Conservation (phyloP, 2,797 vertebrate species). For the Anisognathus igniventris region DNA sequence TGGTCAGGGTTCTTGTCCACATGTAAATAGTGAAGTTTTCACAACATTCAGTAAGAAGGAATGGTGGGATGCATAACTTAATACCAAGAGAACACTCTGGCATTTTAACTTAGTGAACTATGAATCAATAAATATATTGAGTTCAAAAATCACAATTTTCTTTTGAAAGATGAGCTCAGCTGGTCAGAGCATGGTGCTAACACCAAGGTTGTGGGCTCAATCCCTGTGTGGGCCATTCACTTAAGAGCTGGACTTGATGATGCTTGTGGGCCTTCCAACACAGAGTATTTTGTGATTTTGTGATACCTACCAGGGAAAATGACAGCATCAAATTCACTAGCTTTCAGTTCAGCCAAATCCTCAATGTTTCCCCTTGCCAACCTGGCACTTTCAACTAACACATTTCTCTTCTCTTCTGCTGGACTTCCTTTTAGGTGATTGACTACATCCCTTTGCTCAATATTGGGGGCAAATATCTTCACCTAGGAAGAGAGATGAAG, state of each 20-base stretch:
- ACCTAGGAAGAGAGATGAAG: constrained; percentile 70
- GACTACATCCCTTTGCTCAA: constrained; percentile 84
- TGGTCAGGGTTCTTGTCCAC: not conserved
- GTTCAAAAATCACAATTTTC: not conserved
- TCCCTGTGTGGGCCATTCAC: not conserved
- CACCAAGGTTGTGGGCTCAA: not conserved
- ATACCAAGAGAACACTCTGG: not conserved
- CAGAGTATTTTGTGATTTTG: not conserved
- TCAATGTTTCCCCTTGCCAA: constrained; percentile 78
- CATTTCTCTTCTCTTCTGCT: constrained; percentile 79
- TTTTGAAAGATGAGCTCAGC: not conserved
- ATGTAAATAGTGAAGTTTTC: not conserved
- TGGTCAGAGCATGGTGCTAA: not conserved
- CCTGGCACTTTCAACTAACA: constrained; percentile 81
- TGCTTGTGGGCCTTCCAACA: not conserved
- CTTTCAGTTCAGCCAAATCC: constrained; percentile 77
- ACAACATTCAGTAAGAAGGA: not conserved
- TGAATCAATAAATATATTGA: not conserved
- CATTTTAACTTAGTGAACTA: not conserved
- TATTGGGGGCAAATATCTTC: constrained; percentile 84
- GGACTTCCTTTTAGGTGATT: constrained; percentile 81
- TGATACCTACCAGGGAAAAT: constrained; percentile 77
- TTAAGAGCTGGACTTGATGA: accelerated
- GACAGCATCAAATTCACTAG: constrained; percentile 76
- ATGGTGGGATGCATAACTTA: not conserved